Evolutionary conservation across 2,113 vertebrate species (phyloP).

Genomic region (Saguinus imperator): DNA sequence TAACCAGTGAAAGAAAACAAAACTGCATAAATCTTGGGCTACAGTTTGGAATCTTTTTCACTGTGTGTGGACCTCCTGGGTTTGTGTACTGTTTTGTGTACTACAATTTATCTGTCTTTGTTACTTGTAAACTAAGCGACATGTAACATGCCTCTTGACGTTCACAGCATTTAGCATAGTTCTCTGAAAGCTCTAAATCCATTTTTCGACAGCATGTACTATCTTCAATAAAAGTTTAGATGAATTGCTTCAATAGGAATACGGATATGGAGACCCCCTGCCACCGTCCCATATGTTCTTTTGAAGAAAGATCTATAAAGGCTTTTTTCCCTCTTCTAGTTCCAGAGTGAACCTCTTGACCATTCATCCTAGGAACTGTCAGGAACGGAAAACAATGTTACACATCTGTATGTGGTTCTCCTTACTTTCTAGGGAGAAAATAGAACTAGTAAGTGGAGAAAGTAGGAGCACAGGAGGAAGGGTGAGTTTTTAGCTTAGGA

Average conservation of each 20-base stretch:
- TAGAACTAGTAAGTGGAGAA: constrained; percentile 46
- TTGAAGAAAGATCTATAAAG: constrained; percentile 60
- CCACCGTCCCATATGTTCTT: constrained; percentile 1
- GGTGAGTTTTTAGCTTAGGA: not conserved
- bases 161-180: no score
- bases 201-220: not conserved
- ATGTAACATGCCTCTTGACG: no score
- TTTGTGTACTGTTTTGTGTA: not conserved
- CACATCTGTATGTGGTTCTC: not conserved
- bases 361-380: constrained; percentile 31
- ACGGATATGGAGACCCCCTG: not conserved
- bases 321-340: constrained; percentile 36
- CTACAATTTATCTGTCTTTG: constrained; percentile 31
- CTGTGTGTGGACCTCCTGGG: not conserved
- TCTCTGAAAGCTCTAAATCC: no score
- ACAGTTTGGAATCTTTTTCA: not conserved
- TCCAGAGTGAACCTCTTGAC: constrained; percentile 56
- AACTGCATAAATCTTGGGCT: not conserved
- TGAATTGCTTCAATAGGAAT: constrained; percentile 62
- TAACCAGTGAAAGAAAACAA: constrained; percentile 1
- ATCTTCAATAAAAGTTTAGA: constrained; percentile 71
- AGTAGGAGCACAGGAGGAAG: not conserved
- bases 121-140: not conserved
- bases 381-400: constrained; percentile 61
- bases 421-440: constrained; percentile 43